Evolutionary conservation across 2,113 vertebrate species (phyloP).

Genomic region (Lycaon pictus): DNA sequence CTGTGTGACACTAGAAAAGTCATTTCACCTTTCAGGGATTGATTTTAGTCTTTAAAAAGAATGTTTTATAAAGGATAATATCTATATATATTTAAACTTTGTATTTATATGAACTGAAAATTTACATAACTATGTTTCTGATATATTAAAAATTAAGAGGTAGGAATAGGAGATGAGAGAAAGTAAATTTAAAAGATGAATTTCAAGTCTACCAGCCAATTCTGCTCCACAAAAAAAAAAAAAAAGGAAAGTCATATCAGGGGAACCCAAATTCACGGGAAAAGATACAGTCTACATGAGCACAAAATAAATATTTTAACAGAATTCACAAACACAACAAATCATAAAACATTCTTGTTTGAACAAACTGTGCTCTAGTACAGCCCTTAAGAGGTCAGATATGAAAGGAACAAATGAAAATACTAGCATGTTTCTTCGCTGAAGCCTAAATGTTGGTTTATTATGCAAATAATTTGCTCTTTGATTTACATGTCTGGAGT

Average conservation of each 20-base stretch:
- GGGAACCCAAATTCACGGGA: background rate
- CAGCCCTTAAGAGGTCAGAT: background rate
- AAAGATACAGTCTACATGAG: background rate
- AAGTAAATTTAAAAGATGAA: background rate
- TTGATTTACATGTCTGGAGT: conserved; percentile 39
- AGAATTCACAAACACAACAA: conserved; percentile 54
- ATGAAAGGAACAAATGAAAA: background rate
- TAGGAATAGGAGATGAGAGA: background rate
- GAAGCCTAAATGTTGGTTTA: background rate
- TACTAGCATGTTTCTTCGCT: background rate
- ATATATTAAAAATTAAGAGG: background rate
- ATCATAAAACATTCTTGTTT: conserved; percentile 54
- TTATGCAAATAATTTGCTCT: background rate
- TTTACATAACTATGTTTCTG: background rate
- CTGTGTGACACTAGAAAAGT: background rate
- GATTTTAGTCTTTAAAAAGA: background rate
- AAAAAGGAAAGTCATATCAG: background rate
- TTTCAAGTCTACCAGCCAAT: background rate
- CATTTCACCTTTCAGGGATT: background rate
- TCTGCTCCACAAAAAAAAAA: background rate
- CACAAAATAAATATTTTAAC: conserved; percentile 51
- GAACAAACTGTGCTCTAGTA: background rate
- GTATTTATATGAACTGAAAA: background rate
- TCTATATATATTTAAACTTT: background rate
- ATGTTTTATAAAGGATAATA: background rate